These are phyloP conservation scores for Aurelia coerulea DNA, from an alignment of 30 jellyfish, hydroid and myxozoan genomes.

Conservation along the genomic window DNA sequence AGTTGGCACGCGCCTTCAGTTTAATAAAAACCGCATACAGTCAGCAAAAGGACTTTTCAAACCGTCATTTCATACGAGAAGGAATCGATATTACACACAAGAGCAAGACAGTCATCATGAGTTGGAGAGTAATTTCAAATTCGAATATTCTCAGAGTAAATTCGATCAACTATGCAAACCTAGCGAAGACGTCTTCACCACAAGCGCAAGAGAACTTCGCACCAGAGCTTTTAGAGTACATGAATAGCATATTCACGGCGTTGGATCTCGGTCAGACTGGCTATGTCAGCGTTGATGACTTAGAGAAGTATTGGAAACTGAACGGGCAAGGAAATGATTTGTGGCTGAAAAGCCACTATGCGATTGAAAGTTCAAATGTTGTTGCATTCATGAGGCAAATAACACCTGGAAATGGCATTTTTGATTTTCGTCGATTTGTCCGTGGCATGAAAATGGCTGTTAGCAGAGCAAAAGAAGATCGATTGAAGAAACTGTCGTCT, in stretches of 20 bases:
- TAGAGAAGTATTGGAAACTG: conserved; percentile 45
- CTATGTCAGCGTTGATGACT: conserved; percentile 22
- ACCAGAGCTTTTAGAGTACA: conserved; percentile 43
- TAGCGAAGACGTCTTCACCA: neutral
- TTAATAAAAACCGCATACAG: no score
- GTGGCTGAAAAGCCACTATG: conserved; percentile 50
- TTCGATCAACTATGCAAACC: conserved; percentile 16
- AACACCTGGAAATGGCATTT: conserved; percentile 42
- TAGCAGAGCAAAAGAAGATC: conserved; percentile 39
- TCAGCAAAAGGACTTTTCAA: no score
- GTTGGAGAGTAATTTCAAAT: conserved; percentile 64
- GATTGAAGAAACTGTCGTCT: conserved; percentile 13
- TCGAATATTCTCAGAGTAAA: conserved; percentile 41
- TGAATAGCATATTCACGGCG: conserved; percentile 48
- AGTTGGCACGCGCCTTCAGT: no score
- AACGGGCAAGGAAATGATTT: conserved; percentile 33
- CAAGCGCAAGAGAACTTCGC: conserved; percentile 35
- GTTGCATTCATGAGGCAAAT: conserved; percentile 10
- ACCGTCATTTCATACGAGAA: conserved; percentile 21
- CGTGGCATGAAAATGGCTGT: conserved; percentile 67
- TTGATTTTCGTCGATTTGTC: conserved; percentile 27
- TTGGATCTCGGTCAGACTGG: conserved; percentile 54
- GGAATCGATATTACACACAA: neutral
- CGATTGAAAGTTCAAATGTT: conserved; percentile 26
- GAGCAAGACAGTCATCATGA: conserved; percentile 15